A percentile compares a stretch with the other conserved stretches of the same genome.
Evolutionary conservation across 2,113 vertebrate genomes (phyloP).

Genomic region (Poeciliopsis prolifica): DNA sequence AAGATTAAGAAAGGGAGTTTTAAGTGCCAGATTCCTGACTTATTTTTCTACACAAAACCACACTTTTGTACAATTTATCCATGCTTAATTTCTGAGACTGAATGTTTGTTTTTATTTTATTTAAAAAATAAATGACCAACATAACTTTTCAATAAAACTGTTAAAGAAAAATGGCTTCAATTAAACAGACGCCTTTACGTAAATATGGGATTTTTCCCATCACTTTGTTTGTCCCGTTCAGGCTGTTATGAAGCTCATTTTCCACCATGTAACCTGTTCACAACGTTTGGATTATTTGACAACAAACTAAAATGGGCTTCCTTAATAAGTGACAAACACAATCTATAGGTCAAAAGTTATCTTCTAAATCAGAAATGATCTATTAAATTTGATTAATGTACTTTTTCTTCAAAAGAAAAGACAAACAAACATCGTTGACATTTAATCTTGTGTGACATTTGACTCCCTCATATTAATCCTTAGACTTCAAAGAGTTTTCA

Average conservation of each 20-base stretch:
- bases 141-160: neutral
- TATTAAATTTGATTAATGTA: neutral
- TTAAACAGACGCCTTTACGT: neutral
- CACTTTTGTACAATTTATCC: neutral
- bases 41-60: neutral
- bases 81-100: too few species aligned
- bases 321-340: neutral
- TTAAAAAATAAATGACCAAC: neutral
- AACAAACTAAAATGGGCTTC: neutral
- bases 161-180: neutral
- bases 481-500: neutral
- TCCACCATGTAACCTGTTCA: constrained; percentile 43
- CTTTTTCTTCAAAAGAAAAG: neutral
- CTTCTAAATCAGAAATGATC: neutral
- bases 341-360: constrained; percentile 1
- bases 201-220: neutral
- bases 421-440: neutral
- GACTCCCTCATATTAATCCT: neutral
- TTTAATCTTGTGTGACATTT: neutral
- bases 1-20: neutral
- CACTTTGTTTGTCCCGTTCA: neutral
- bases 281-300: constrained; percentile 45
- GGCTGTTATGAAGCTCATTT: constrained; percentile 1
- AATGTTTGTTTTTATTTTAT: too few species aligned
- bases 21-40: neutral